A percentile compares a stretch with the other conserved stretches of the same genome.
phyloP scores from a whole-genome alignment of 30 jellyfish, hydroid and myxozoan genomes.

The Clytia hemisphaerica region DNA sequence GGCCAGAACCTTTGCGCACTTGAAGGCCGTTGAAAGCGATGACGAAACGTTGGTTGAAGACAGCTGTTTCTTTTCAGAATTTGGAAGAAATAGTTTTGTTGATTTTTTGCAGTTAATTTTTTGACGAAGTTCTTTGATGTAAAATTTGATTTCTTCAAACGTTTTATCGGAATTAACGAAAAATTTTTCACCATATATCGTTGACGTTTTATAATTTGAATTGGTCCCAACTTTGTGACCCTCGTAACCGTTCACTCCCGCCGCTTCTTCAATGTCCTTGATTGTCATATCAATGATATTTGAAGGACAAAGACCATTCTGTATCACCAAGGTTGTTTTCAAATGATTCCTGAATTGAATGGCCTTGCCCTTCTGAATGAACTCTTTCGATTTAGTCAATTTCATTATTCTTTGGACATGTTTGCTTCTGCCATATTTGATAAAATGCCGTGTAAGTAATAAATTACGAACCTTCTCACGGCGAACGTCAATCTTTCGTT shows the following conservation, averaged over 20 bases:
- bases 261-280: neutral
- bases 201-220: neutral
- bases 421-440: neutral
- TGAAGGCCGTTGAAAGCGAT: neutral
- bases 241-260: neutral
- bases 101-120: neutral
- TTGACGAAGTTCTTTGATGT: neutral
- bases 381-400: neutral
- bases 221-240: neutral
- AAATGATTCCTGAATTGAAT: neutral
- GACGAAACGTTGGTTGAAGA: neutral
- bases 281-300: neutral
- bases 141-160: neutral
- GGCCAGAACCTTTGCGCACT: neutral
- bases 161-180: neutral
- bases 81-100: neutral
- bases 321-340: neutral
- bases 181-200: conserved; percentile 9
- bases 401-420: neutral
- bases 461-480: neutral
- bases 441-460: neutral
- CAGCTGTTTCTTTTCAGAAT: neutral
- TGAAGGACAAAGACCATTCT: neutral
- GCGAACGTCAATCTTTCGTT: neutral
- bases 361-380: neutral